Base-by-base conservation (phyloP, 2,113 vertebrate genomes). In the Vanacampus margaritifer region DNA sequence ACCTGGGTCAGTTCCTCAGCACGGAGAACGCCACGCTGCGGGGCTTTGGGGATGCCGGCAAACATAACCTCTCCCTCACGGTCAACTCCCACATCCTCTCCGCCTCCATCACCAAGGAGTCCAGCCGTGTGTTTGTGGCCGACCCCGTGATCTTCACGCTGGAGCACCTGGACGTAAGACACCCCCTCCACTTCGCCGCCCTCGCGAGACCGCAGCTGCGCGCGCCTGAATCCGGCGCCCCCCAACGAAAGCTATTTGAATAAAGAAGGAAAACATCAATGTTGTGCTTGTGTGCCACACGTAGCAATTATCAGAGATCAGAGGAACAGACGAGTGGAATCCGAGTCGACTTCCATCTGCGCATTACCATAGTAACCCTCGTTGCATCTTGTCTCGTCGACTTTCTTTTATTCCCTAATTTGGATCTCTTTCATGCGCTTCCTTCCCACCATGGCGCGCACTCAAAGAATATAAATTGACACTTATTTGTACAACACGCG, bases 11-110 rank as follows among this genome's bases (percentile, higher is more conserved):
- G 76, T 99, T 98, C 79, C 94, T 99, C 28, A 98, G 94, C 79
- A 98, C 95, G 0, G 97, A 98, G 86, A 99, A 99, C 1, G 94
- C 95, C 67, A 98, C 96, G 12, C 93, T 99, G 77, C 95, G 94
- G 79, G 84, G 96, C 13, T 90, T 91, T 65, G 87, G 90, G 0
- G 95, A 98, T 67, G 85, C 88, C 17, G 86, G 68, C n/a, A 92
- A 92, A 56, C 93, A 90, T 64, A 99, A 98, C 87, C 95, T 92
- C 83, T 95, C 96, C 0, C 93, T 98, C 2, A 95, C 96, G 0
- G 96, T 99, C 84, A 99, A 98, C 90, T 99, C 97, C 4, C 94
- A 98, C 79, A 94, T 99, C 91, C 95, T 99, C 73, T 95, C 97
- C 0, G 96, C 97, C 66, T 98, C 97, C 35, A 96, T 99, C 87